Evolutionary conservation across 2,113 vertebrate genomes (phyloP).

Genomic region (Microcebus griseorufus): DNA sequence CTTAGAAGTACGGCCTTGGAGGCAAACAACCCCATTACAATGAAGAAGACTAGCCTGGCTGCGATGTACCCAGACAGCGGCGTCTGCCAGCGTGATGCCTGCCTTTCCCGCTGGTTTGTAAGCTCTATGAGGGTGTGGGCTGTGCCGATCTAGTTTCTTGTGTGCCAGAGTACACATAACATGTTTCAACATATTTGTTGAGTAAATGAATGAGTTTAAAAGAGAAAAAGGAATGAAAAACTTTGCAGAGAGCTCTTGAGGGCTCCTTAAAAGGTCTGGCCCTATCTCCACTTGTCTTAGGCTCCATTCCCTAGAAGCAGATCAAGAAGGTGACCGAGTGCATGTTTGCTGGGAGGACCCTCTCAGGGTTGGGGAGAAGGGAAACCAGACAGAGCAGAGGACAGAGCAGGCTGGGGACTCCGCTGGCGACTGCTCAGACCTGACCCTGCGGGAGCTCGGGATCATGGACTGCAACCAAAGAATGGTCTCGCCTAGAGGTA

Average conservation of each 20-base stretch:
- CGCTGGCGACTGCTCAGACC: background rate
- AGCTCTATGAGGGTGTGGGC: background rate
- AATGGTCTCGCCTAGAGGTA: background rate
- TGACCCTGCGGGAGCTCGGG: fast-evolving
- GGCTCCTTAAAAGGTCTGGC: background rate
- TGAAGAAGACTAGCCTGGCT: background rate
- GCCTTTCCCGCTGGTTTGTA: background rate
- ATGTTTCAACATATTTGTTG: background rate
- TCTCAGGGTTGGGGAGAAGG: background rate
- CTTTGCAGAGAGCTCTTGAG: background rate
- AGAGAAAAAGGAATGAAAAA: background rate
- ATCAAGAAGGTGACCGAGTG: background rate
- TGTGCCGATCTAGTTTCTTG: background rate
- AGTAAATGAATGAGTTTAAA: background rate
- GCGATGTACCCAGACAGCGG: fast-evolving
- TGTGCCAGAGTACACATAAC: too few relatives aligned
- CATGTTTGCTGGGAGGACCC: background rate
- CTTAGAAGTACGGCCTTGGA: background rate
- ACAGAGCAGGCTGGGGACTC: background rate
- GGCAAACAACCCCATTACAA: background rate
- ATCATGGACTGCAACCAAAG: background rate
- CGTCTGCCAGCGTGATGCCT: too few relatives aligned
- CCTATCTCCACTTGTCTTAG: background rate
- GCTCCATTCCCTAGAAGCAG: background rate
- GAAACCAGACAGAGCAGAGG: background rate